These are phyloP conservation scores for Leucoraja erinaceus DNA, from an alignment of 2,113 vertebrate genomes.

Conservation along the genomic window DNA sequence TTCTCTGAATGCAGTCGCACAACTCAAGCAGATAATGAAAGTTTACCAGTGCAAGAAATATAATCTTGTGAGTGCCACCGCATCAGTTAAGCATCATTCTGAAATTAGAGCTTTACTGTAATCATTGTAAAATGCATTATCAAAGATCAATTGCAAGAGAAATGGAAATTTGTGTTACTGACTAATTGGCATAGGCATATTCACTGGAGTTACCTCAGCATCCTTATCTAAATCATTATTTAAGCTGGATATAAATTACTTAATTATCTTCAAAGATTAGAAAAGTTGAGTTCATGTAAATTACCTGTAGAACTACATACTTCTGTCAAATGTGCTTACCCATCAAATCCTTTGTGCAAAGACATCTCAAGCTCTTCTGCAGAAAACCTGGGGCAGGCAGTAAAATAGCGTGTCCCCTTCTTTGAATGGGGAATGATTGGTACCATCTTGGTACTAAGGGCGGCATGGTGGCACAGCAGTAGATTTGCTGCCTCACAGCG, in stretches of 20 bases:
- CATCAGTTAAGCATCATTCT: background rate
- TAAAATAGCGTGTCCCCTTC: too few species aligned
- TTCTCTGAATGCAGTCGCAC: background rate
- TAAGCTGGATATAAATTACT: background rate
- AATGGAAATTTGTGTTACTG: background rate
- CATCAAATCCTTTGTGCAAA: background rate
- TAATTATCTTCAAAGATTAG: background rate
- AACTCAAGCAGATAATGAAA: background rate
- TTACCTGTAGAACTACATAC: background rate
- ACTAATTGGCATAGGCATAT: background rate
- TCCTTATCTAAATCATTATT: background rate
- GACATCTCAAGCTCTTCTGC: background rate
- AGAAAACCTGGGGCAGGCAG: too few species aligned
- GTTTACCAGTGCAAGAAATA: background rate
- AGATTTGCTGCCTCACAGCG: too few species aligned
- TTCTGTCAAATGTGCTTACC: background rate
- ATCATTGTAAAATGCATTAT: background rate
- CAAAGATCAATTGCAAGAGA: background rate
- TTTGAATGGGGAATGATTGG: too few species aligned
- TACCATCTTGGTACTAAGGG: too few species aligned
- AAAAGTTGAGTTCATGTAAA: background rate
- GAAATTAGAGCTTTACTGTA: background rate
- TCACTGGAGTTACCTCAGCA: background rate
- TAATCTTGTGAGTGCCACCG: background rate
- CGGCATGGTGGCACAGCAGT: too few species aligned